phyloP scores from a whole-genome alignment of 2,888 invertebrate genomes.

The Adela reaumurella region DNA sequence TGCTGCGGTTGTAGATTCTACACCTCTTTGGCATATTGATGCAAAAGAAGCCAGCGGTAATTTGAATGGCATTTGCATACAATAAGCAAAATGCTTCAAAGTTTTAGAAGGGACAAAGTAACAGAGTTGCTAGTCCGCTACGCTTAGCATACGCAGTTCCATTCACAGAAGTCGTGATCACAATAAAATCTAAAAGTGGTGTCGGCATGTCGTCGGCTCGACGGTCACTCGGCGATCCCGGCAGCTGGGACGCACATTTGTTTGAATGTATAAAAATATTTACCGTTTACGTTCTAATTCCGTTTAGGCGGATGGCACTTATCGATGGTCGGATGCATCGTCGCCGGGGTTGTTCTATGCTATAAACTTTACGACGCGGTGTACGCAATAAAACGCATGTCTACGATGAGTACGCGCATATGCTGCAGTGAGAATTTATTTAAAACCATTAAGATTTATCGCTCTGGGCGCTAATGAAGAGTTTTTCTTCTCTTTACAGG shows the following conservation, averaged over 20 bases:
- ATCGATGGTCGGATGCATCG: conserved; percentile 17
- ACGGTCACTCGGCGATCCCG: conserved; percentile 21
- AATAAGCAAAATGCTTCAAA: too few species aligned
- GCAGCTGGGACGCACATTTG: conserved; percentile 38
- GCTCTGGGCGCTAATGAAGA: too few species aligned
- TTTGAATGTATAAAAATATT: conserved; percentile 29
- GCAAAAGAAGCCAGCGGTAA: too few species aligned
- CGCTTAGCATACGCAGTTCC: too few species aligned
- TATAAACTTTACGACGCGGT: not conserved
- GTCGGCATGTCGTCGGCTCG: not conserved
- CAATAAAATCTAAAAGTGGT: not conserved
- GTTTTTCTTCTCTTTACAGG: too few species aligned
- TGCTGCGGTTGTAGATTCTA: too few species aligned
- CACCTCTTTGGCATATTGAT: too few species aligned
- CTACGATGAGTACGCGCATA: not conserved
- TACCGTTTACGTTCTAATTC: conserved; percentile 41
- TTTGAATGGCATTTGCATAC: too few species aligned
- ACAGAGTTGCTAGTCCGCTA: too few species aligned
- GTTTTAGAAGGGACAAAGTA: too few species aligned
- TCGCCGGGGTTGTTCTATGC: not conserved
- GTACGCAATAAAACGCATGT: not conserved
- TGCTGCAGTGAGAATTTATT: not conserved
- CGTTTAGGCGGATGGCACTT: conserved; percentile 36
- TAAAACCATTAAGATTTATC: too few species aligned
- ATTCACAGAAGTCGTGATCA: not conserved